A percentile compares a stretch with the other conserved stretches of the same genome.
These are phyloP conservation scores for Arvicanthis niloticus DNA, from an alignment of 2,113 vertebrate genomes.

Conservation along the genomic window DNA sequence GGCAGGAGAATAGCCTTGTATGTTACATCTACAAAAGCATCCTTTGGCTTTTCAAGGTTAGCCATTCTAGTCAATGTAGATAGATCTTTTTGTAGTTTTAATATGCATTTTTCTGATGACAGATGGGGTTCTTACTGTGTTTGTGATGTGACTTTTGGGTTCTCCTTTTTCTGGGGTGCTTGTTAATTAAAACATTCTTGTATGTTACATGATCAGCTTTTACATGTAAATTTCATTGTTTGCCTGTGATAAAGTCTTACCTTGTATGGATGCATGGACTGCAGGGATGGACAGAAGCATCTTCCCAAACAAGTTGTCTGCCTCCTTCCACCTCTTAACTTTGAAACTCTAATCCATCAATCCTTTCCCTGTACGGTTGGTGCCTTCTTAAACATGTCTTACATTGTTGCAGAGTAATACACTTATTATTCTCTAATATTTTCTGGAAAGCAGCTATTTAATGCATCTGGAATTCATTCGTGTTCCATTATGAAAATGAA, in stretches of 20 bases:
- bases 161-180: neutral
- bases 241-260: neutral
- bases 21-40: neutral
- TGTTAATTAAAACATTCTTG: neutral
- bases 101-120: neutral
- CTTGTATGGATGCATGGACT: neutral
- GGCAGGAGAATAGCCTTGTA: neutral
- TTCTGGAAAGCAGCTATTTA: neutral
- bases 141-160: neutral
- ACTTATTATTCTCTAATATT: neutral
- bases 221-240: neutral
- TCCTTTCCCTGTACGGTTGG: neutral
- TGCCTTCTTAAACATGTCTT: neutral
- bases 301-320: neutral
- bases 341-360: neutral
- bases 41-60: neutral
- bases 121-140: neutral
- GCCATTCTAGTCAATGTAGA: neutral
- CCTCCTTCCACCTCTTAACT: neutral
- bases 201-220: neutral
- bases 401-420: neutral
- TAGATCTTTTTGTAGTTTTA: neutral
- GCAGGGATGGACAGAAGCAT: neutral
- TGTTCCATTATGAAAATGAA: neutral
- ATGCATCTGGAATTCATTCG: neutral